phyloP scores from a whole-genome alignment of 2,113 vertebrate species.

The Lepidothrix coronata region DNA sequence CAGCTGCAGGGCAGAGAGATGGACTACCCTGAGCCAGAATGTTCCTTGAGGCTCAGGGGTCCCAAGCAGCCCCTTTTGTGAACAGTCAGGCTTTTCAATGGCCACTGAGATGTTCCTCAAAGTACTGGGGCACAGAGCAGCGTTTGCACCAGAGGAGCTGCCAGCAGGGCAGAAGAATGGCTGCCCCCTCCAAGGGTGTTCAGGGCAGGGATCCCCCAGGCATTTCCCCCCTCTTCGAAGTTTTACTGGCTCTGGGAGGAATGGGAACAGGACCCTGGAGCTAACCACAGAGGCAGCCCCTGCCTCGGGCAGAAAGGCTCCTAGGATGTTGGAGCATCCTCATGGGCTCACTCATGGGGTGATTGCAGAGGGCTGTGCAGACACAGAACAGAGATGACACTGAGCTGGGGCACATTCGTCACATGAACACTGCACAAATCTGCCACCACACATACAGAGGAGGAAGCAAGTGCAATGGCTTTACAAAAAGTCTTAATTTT shows the following conservation, averaged over 20 bases:
- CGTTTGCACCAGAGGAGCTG: not conserved
- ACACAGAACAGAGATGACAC: not conserved
- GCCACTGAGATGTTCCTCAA: not conserved
- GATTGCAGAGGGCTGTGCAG: not conserved
- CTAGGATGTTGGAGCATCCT: accelerated
- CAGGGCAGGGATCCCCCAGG: not conserved
- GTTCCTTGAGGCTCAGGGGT: not conserved
- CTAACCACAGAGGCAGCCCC: not conserved
- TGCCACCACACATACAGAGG: not conserved
- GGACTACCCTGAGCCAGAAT: not conserved
- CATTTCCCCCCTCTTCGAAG: not conserved
- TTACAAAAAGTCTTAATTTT: not conserved
- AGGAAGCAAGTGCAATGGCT: not conserved
- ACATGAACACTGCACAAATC: not conserved
- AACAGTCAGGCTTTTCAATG: not conserved
- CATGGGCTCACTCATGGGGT: not conserved
- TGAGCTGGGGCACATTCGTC: not conserved
- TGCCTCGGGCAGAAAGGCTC: not conserved
- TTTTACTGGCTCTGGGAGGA: not conserved
- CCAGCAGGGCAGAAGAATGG: not conserved
- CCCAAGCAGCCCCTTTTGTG: no score
- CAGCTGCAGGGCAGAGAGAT: not conserved
- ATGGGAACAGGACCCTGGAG: not conserved
- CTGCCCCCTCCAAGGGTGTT: no score
- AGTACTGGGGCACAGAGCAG: accelerated